Percentiles rank a stretch among this genome's conserved stretches.
phyloP scores from a whole-genome alignment of 2,888 invertebrate genomes.

The Allophyes oxyacanthae region DNA sequence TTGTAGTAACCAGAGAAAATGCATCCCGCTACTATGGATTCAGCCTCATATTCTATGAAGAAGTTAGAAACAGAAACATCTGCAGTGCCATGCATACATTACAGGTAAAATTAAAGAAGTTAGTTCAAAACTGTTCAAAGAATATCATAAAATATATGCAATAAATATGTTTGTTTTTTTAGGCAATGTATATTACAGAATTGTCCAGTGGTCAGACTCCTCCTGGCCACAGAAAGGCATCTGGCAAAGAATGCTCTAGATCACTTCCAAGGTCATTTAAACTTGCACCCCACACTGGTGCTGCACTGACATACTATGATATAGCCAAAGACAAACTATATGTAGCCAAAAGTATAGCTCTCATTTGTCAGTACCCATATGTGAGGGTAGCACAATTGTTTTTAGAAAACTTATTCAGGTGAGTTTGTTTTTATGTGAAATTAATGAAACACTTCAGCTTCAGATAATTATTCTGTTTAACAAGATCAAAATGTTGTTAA shows the following conservation, averaged over 20 bases:
- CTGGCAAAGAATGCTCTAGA: slow-evolving; percentile 92
- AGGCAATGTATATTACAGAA: slow-evolving; percentile 97
- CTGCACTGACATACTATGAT: slow-evolving; percentile 96
- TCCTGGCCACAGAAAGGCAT: slow-evolving; percentile 89
- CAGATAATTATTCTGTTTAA: too few species aligned
- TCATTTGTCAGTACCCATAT: slow-evolving; percentile 97
- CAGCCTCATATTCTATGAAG: slow-evolving; percentile 98
- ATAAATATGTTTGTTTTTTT: slow-evolving; percentile 59
- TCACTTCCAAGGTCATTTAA: slow-evolving; percentile 97
- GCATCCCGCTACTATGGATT: slow-evolving; percentile 98
- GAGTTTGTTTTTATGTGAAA: slow-evolving; percentile 59
- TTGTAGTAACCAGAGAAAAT: slow-evolving; percentile 99
- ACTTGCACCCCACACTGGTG: slow-evolving; percentile 93
- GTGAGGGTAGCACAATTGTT: slow-evolving; percentile 96
- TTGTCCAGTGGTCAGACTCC: slow-evolving; percentile 94
- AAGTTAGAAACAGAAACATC: slow-evolving; percentile 97
- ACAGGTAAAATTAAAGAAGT: slow-evolving; percentile 89
- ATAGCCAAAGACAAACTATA: slow-evolving; percentile 97
- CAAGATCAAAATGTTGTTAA: too few species aligned
- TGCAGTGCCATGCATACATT: slow-evolving; percentile 98
- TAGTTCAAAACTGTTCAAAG: neutral
- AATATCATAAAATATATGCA: too few species aligned
- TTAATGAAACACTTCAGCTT: too few species aligned
- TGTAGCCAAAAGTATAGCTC: slow-evolving; percentile 98
- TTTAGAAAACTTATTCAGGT: slow-evolving; percentile 96